Conservation (phyloP, 2,113 vertebrate genomes). For the Camelus bactrianus region DNA sequence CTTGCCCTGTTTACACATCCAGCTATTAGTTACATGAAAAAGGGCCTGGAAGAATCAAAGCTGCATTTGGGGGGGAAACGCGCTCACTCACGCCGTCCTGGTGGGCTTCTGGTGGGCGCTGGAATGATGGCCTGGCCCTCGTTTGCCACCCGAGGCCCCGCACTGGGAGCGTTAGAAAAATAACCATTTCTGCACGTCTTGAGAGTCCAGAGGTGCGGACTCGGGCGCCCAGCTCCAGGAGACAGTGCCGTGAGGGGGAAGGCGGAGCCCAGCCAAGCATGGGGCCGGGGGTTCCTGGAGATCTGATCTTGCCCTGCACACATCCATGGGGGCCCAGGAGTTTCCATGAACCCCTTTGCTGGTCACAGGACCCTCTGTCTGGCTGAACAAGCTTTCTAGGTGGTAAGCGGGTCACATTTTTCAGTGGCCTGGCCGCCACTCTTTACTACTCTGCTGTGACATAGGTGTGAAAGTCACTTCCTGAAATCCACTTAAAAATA, state of each 20-base stretch:
- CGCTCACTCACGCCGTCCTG: background rate
- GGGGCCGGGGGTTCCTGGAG: background rate
- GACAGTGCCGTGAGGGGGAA: fast-evolving
- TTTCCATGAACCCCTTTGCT: background rate
- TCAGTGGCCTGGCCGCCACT: fast-evolving
- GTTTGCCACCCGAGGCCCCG: background rate
- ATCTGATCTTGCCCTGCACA: background rate
- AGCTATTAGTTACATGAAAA: slow-evolving; percentile 88
- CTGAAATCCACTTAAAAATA: background rate
- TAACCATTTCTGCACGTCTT: background rate
- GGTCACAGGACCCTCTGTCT: background rate
- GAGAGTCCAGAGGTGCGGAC: fast-evolving
- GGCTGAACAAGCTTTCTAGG: background rate
- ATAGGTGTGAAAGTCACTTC: background rate
- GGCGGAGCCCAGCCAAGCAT: fast-evolving
- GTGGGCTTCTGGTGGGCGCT: fast-evolving
- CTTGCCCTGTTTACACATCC: slow-evolving; percentile 90
- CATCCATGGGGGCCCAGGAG: fast-evolving
- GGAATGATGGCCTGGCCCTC: background rate
- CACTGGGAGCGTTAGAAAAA: fast-evolving
- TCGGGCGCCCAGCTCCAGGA: fast-evolving
- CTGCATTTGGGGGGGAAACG: slow-evolving; percentile 64
- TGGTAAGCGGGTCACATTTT: fast-evolving
- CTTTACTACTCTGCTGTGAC: fast-evolving
- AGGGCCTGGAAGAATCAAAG: slow-evolving; percentile 75